Base-by-base conservation (phyloP, 2,797 vertebrate genomes). In the Cephalopachus bancanus region DNA sequence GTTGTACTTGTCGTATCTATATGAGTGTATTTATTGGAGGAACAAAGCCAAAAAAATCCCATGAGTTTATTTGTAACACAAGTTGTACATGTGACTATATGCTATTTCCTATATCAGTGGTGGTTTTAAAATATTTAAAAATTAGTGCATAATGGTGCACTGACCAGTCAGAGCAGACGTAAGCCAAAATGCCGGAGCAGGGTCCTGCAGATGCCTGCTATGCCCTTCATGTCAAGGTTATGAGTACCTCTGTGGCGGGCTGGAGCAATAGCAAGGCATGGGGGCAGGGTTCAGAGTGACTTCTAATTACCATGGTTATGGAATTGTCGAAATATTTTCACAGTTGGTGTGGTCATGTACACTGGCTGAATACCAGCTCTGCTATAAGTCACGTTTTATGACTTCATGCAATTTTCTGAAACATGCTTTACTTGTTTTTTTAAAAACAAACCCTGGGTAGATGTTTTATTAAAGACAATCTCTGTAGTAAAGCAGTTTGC, bases 401-500 rank as follows among this genome's bases (percentile, higher is more conserved):
- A 90, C 44, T 55, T 78, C 17, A 74, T 11, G 12, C 19, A 75
- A 44, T 53, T 93, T 86, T 91, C 81, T 86, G 44, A 86, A 96
- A 60, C 20, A 24, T 12, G 7, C 33, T 69, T 55, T 90, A 24
- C 22, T 93, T 93, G 16, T 65, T 91, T 83, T 81, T 91, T 78
- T 8, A 37, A 74, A 37, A 37, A 37, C 65, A 83, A 69, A 83
- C 14, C 10, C 62, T 71, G 55, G 11, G 49, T 84, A 53, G 67
- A 33, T 76, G 53, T 59, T 72, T 79, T 72, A 55, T 30, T 87
- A 69, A 87, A 37, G 33, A 85, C 19, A 65, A 2, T 90, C 26
- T 74, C 16, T n/a, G 19, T 26, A 65, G 65, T 93, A 86, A 81
- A 80, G 65, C 10, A 60, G 44, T 53, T 67, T 81, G 11, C 8